Evolutionary conservation across 92 coral and sea anemone species (phyloP).

Genomic region (Umimayanthus chanpuru): DNA sequence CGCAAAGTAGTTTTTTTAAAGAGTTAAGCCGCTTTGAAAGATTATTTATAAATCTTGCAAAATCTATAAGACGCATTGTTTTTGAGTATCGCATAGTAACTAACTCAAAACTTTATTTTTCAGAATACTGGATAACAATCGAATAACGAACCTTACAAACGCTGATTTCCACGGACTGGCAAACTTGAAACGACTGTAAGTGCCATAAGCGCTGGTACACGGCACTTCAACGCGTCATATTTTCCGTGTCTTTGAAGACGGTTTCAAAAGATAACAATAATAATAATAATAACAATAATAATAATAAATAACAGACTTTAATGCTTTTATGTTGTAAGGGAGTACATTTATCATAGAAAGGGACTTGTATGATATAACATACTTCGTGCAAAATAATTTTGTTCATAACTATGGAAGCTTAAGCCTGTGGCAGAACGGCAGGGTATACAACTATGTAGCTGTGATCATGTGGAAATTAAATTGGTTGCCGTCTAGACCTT

Average conservation of each 20-base stretch:
- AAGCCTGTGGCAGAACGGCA: too few relatives aligned
- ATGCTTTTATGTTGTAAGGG: too few relatives aligned
- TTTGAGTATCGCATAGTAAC: background rate
- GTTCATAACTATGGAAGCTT: too few relatives aligned
- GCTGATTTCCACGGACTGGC: slow-evolving; percentile 20
- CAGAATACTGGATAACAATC: slow-evolving; percentile 21
- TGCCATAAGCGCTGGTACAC: background rate
- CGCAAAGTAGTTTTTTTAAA: background rate
- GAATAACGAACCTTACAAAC: slow-evolving; percentile 2
- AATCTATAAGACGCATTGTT: background rate
- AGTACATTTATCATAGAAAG: too few relatives aligned
- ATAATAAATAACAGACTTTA: too few relatives aligned
- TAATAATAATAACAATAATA: too few relatives aligned
- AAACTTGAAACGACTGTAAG: slow-evolving; percentile 18
- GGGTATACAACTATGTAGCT: too few relatives aligned
- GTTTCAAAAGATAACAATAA: too few relatives aligned
- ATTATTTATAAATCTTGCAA: background rate
- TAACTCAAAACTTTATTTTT: background rate
- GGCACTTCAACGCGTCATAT: background rate
- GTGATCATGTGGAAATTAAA: too few relatives aligned
- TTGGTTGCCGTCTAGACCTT: too few relatives aligned
- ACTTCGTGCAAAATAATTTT: too few relatives aligned
- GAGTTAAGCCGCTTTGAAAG: background rate
- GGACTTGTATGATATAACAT: too few relatives aligned
- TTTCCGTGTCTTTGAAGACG: background rate